These are phyloP conservation scores for Sarcophaga bullata DNA, from an alignment of 1,140 invertebrate species.

Conservation along the genomic window DNA sequence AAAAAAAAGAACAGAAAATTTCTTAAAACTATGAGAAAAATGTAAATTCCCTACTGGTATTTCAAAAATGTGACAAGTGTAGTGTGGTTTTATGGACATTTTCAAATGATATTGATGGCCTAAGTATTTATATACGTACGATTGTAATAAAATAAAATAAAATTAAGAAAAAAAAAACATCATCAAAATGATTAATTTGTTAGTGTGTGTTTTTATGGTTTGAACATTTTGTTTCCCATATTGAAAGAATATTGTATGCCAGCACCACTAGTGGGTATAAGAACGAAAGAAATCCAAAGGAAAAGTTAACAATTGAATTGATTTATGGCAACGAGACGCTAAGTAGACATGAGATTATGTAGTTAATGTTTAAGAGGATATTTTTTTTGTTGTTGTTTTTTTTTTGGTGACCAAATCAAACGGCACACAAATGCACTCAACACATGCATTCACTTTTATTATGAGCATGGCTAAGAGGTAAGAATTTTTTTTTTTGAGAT, in stretches of 20 bases:
- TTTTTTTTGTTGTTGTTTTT: not conserved
- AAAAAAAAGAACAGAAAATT: not conserved
- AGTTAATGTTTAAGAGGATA: conserved; percentile 36
- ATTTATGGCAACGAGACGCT: conserved; percentile 63
- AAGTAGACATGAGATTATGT: conserved; percentile 65
- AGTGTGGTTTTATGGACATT: not conserved
- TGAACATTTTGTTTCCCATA: conserved; percentile 29
- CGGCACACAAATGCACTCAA: conserved; percentile 25
- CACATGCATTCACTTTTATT: not conserved
- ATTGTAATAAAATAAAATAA: conserved; percentile 48
- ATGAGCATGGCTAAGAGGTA: too few relatives aligned
- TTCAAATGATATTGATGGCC: not conserved
- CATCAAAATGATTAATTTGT: conserved; percentile 64
- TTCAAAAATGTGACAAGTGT: not conserved
- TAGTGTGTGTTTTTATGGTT: conserved; percentile 27
- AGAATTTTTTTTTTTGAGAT: too few relatives aligned
- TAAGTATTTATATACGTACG: conserved; percentile 42
- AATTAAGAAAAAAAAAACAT: conserved; percentile 60
- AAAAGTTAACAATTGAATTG: conserved; percentile 62
- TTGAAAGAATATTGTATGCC: not conserved
- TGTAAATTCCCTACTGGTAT: not conserved
- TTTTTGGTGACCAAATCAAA: conserved; percentile 1
- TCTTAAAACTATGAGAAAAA: not conserved
- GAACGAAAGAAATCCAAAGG: conserved; percentile 48
- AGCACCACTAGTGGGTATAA: too few relatives aligned